Evolutionary conservation across 2,113 vertebrate genomes (phyloP), one percentile per base, ranked within the genome.

Genomic region (Cranoglanis bouderius): DNA sequence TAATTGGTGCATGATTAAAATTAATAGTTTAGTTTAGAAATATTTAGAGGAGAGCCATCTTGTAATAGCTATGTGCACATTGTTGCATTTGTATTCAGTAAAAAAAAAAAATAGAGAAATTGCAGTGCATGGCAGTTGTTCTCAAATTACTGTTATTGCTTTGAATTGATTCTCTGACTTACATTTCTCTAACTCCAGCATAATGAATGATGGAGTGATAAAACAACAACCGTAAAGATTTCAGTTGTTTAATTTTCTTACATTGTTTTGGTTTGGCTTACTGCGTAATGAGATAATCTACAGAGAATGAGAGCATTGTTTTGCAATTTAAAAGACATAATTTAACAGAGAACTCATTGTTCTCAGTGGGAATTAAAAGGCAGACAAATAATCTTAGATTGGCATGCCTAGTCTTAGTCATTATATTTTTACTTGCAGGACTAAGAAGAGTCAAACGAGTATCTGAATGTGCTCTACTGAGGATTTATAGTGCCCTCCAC

Each of bases 331-430:
- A 46, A 10, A 10, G 40, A 13, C 74, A 13, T 75, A 49, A 49
- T 49, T 49, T 49, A 46, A 13, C 29, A 32, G 61, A 70, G 61
- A 59, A n/a, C n/a, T n/a, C 13, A 13, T 57, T 74, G 49, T 85
- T 85, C 84, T 74, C 67, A 57, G 32, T 72, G 32, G 49, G 32
- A 16, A 74, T 74, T 85, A 51, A 74, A 85, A 40, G 67, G 5
- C 21, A 72, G n/a, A 72, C 35, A 70, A 46, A 77, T 85, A 40
- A 85, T 57, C 49, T 59, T 57, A 53, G 9, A 61, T 77, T 57
- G 32, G 32, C 53, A 21, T 32, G 29, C 35, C 18, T 74, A 18
- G 12, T 14, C 21, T 1, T 16, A 75, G 49, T 12, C 32, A 40
- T 85, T 19, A 72, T 24, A 51, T 63, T 51, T 74, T 16, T 26